A percentile compares a stretch with the other conserved stretches of the same genome.
Evolutionary conservation across 2,888 invertebrate genomes (phyloP).

Genomic region (Drosophila monieri): DNA sequence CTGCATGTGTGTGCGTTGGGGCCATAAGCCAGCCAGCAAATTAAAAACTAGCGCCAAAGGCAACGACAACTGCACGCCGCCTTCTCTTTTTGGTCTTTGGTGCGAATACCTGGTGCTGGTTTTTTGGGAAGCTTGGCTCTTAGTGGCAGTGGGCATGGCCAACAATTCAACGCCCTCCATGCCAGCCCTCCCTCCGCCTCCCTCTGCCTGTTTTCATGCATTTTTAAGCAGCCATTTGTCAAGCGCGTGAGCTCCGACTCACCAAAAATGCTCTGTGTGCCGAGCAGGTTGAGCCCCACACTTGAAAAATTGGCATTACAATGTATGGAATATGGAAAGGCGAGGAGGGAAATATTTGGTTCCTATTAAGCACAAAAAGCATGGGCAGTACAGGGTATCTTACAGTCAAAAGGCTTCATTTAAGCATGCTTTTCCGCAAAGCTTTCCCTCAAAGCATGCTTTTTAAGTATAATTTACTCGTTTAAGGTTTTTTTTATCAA

Average conservation of each 20-base stretch:
- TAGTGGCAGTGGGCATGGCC: constrained; percentile 5
- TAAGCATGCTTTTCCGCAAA: too few species aligned
- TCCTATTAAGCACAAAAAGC: not conserved
- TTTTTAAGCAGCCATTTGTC: constrained; percentile 74
- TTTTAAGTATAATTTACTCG: too few species aligned
- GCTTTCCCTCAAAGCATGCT: too few species aligned
- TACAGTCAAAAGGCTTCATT: too few species aligned
- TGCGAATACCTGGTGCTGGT: constrained; percentile 11
- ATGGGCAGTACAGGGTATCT: too few species aligned
- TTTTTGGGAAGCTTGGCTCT: constrained; percentile 13
- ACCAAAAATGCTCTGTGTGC: constrained; percentile 14
- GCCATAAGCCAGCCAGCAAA: constrained; percentile 37
- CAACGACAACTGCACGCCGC: constrained; percentile 35
- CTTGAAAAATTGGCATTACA: not conserved
- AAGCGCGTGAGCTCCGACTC: constrained; percentile 40
- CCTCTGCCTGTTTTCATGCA: constrained; percentile 62
- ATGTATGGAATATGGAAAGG: not conserved
- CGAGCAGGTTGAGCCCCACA: constrained; percentile 1
- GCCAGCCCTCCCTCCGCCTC: too few species aligned
- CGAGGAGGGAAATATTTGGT: not conserved
- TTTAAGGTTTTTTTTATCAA: too few species aligned
- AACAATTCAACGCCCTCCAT: constrained; percentile 24
- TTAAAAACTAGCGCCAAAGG: constrained; percentile 42
- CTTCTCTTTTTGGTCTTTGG: constrained; percentile 10
- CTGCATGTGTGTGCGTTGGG: constrained; percentile 9